Evolutionary conservation across 2,888 invertebrate genomes (phyloP), one percentile per base, ranked within the genome.

Genomic region (Gortyna flavago): DNA sequence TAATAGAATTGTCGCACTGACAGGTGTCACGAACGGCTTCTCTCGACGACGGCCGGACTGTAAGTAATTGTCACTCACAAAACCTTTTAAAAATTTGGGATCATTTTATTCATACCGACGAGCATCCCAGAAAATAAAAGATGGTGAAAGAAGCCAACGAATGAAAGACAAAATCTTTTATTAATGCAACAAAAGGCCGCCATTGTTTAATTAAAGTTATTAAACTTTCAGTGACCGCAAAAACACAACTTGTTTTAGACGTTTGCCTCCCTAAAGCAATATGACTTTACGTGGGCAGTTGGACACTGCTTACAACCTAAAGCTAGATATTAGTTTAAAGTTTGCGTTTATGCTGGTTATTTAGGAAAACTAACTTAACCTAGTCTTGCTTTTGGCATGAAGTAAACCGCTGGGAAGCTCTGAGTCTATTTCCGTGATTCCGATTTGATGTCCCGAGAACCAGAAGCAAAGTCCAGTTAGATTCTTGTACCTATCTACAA

Each of bases 281-380:
- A 69, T 77, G 32, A 72, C 38, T 74, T 70, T 61, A 73, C 66
- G 51, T 64, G 74, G 62, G 54, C 61, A 62, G 71, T 78, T 11
- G 32, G 41, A 54, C n/a, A 62, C n/a, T 68, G 57, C 75, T 78
- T 76, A 62, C 62, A 74, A 74, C 9, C 54, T 75, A 61, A 59
- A 85, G 68, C 68, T 59, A 73, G 65, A 68, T 74, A 85, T 81
- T 79, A 79, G 64, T 81, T 74, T 51, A 66, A 69, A 78, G 72
- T 81, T 84, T 72, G 57, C 51, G 32, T 71, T 62, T 51, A 78
- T 35, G 25, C 62, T 35, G 51, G 69, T 72, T 72, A 71, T 72
- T 74, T 72, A 68, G 41, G 38, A 71, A 79, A 76, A 79, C 51
- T 73, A 62, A 59, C 16, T 62, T 77, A 73, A 57, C 51, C 41